phyloP scores from a whole-genome alignment of 2,888 invertebrate genomes.

The Andrena praecox region DNA sequence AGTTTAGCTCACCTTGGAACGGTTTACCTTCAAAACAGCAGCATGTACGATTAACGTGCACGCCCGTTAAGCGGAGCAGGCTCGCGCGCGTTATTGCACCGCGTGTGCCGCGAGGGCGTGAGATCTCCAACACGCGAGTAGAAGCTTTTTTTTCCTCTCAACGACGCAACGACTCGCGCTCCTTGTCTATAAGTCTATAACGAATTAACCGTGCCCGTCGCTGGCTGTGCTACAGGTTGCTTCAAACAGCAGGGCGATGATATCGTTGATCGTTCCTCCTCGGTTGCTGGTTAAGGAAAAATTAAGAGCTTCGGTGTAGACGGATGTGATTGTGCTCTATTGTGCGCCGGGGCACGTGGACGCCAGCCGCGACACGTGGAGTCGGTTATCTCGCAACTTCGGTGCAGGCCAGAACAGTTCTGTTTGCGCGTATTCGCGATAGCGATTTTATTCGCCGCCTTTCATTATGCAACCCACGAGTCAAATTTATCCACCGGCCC shows the following conservation, averaged over 20 bases:
- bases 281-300: not conserved
- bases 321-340: not conserved
- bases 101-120: constrained; percentile 12
- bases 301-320: not conserved
- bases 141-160: constrained; percentile 27
- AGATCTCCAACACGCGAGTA: constrained; percentile 38
- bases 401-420: not conserved
- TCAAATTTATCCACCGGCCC: constrained; percentile 49
- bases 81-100: constrained; percentile 30
- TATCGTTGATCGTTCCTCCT: not conserved
- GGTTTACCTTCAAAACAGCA: constrained; percentile 70
- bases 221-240: not conserved
- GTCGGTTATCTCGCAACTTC: constrained; percentile 36
- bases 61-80: constrained; percentile 30
- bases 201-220: constrained; percentile 4
- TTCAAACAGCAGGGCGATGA: too few species aligned
- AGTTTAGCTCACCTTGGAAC: constrained; percentile 69
- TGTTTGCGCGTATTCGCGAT: constrained; percentile 39
- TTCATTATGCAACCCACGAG: constrained; percentile 43
- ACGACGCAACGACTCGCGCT: not conserved
- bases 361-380: constrained; percentile 4
- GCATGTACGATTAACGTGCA: constrained; percentile 54
- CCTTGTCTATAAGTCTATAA: constrained; percentile 18
- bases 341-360: constrained; percentile 13
- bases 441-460: constrained; percentile 38